A percentile compares a stretch with the other conserved stretches of the same genome.
phyloP scores from a whole-genome alignment of 1,140 invertebrate genomes.

The Battus philenor region DNA sequence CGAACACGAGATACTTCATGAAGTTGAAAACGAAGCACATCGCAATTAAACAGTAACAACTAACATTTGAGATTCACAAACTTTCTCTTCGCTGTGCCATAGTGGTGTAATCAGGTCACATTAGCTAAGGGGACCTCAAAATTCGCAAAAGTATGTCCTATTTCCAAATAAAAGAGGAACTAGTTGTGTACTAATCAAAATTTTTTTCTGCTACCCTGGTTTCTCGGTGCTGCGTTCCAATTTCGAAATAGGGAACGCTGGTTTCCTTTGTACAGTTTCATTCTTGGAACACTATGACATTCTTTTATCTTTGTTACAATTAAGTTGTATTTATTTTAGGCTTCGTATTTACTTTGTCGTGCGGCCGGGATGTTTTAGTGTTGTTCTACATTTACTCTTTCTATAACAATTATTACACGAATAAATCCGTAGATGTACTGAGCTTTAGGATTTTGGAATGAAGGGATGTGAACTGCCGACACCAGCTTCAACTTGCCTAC shows the following conservation, averaged over 20 bases:
- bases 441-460: too few relatives aligned
- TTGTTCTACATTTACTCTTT: too few relatives aligned
- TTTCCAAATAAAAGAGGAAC: conserved; percentile 9
- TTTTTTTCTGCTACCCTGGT: conserved; percentile 1
- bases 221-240: conserved; percentile 4
- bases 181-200: conserved; percentile 13
- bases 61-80: too few relatives aligned
- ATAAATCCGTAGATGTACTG: too few relatives aligned
- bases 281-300: not conserved
- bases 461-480: too few relatives aligned
- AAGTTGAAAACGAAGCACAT: too few relatives aligned
- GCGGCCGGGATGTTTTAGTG: not conserved
- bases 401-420: too few relatives aligned
- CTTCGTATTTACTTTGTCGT: conserved; percentile 1
- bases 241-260: not conserved
- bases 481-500: too few relatives aligned
- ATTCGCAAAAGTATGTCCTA: not conserved
- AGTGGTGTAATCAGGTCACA: not conserved
- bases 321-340: conserved; percentile 13
- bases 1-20: too few relatives aligned
- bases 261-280: not conserved
- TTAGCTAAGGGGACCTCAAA: conserved; percentile 1
- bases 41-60: too few relatives aligned
- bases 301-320: conserved; percentile 11
- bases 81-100: too few relatives aligned